Evolutionary conservation across 2,113 vertebrate species (phyloP).

Genomic region (Pycnonotus jocosus): DNA sequence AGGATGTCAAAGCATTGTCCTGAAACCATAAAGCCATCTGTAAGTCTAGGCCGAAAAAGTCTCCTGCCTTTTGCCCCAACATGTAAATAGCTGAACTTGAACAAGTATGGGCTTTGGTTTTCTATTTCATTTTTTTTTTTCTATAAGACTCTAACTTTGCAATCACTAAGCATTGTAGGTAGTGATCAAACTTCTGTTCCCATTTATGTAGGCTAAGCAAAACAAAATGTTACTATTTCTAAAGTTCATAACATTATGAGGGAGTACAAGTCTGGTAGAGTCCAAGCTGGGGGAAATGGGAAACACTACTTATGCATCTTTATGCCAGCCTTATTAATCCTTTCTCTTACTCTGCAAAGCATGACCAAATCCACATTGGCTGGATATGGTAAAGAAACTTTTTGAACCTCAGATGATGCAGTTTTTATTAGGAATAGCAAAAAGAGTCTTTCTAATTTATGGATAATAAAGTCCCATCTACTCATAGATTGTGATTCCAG

Average conservation of each 20-base stretch:
- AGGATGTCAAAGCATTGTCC: background rate
- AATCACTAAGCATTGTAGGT: background rate
- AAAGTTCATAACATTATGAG: background rate
- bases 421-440: background rate
- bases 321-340: background rate
- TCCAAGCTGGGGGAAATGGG: background rate
- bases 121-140: background rate
- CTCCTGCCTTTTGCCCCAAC: background rate
- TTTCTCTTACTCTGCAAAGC: background rate
- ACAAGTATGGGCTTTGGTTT: background rate
- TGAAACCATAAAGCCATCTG: background rate
- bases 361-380: background rate
- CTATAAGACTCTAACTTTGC: background rate
- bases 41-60: background rate
- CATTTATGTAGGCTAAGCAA: background rate
- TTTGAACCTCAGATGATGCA: background rate
- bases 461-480: background rate
- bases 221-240: background rate
- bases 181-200: background rate
- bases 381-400: background rate
- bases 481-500: background rate
- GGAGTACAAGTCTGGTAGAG: background rate
- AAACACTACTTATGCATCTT: background rate
- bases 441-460: background rate
- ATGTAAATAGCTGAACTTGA: background rate